Percentiles rank a stretch among this genome's conserved stretches.
Conservation (phyloP, 1,140 invertebrate genomes). For the Thereuonema tuberculata region DNA sequence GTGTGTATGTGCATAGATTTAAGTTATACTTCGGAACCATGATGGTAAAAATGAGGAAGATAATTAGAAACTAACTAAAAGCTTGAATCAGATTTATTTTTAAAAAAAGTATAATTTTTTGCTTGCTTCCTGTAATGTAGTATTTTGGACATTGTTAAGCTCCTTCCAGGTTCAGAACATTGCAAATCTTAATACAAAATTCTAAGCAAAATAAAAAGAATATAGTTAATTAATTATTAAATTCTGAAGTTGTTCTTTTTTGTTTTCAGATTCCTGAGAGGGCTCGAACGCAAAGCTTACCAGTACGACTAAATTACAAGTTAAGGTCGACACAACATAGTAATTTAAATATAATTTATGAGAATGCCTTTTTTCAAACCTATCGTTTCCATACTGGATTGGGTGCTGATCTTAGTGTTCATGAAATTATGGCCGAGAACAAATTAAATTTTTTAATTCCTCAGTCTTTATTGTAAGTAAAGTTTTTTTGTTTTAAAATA, state of each 20-base stretch:
- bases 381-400: slow-evolving; percentile 83
- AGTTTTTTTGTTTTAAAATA: not conserved
- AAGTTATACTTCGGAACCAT: no score
- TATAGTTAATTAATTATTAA: not conserved
- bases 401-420: slow-evolving; percentile 77
- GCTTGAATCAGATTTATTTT: no score
- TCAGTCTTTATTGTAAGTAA: slow-evolving; percentile 70
- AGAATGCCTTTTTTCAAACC: slow-evolving; percentile 60
- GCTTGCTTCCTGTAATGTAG: no score
- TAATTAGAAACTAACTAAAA: no score
- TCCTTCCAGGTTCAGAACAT: no score
- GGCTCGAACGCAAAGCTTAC: slow-evolving; percentile 62
- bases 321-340: slow-evolving; percentile 62
- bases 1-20: no score
- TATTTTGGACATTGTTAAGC: no score
- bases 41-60: no score
- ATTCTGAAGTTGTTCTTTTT: not conserved
- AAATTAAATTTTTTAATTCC: slow-evolving; percentile 72
- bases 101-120: no score
- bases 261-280: not conserved
- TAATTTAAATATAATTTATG: slow-evolving; percentile 54
- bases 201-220: not conserved
- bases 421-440: slow-evolving; percentile 86
- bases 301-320: slow-evolving; percentile 60
- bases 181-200: no score